phyloP scores from a whole-genome alignment of 1,140 invertebrate genomes.

The Metopolophium dirhodum region DNA sequence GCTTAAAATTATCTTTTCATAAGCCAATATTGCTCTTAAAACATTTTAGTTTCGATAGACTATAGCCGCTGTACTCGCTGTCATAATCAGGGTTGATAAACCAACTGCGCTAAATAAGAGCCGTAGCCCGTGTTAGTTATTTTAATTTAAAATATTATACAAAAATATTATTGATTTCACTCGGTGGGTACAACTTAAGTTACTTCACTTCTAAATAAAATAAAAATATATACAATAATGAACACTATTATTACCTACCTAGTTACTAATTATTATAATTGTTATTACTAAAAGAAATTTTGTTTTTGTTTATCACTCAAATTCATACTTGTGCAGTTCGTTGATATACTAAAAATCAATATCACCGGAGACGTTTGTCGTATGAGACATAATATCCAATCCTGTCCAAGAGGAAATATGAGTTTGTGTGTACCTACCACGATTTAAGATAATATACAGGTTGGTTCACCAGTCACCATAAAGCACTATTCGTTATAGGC shows the following conservation, averaged over 20 bases:
- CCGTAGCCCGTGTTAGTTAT: background rate
- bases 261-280: background rate
- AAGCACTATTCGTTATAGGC: too few species aligned
- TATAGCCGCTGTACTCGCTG: too few species aligned
- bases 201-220: background rate
- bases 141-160: background rate
- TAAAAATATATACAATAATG: background rate
- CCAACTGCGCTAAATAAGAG: background rate
- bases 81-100: too few species aligned
- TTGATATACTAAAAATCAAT: background rate
- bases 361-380: background rate
- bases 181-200: background rate
- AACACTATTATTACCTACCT: background rate
- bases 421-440: background rate
- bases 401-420: background rate
- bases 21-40: background rate
- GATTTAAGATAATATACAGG: too few species aligned
- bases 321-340: too few species aligned
- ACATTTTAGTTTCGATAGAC: too few species aligned
- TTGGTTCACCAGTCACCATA: too few species aligned
- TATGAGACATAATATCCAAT: background rate
- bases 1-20: background rate
- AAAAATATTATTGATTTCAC: too few species aligned
- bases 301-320: background rate
- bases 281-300: background rate